Evolutionary conservation across 2,888 invertebrate genomes (phyloP), one percentile per base, ranked within the genome.

Genomic region (Drosophila mimetica): DNA sequence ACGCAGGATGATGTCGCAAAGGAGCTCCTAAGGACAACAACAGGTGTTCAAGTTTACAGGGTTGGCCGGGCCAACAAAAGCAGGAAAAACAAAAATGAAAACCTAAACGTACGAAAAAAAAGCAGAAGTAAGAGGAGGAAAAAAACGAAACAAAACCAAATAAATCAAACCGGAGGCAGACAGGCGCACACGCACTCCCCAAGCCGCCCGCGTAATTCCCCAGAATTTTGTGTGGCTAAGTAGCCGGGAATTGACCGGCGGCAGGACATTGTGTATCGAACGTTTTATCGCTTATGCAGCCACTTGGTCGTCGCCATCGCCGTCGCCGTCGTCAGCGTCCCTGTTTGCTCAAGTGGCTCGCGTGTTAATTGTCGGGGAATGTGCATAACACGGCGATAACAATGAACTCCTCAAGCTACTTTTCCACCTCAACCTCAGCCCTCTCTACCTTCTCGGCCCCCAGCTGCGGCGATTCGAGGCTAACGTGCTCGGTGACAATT

Each of bases 361-460:
- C 85, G 85, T 85, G 85, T 88, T 85, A 85, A 85, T 89, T 85
- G 89, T 85, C 89, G 77, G 34, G 86, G 88, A 84, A 84, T 89
- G 88, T 86, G 79, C 71, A 69, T 70, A 76, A 71, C 86, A 85
- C 75, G 81, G 76, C 75, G 75, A 76, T 75, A 76, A 76, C 79
- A 83, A 72, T 69, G 78, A 67, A 60, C 13, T 36, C 41, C 25
- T 16, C 5, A 25, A 16, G 39, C 30, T 14, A 30, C n/a, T 32
- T 34, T 14, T 37, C 55, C 16, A 16, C 46, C 41, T 18, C 60
- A 4, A 22, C 2, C 14, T 9, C 37, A 18, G 4, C 1, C 36
- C 4, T 8, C 16, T 36, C 37, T 4, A 4, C 3, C 3, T 8
- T 0, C 39, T 39, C 9, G 5, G 4, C 18, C 39, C 9, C 20